These are phyloP conservation scores for Parnassius apollo DNA, from an alignment of 2,888 invertebrate species.

Conservation along the genomic window DNA sequence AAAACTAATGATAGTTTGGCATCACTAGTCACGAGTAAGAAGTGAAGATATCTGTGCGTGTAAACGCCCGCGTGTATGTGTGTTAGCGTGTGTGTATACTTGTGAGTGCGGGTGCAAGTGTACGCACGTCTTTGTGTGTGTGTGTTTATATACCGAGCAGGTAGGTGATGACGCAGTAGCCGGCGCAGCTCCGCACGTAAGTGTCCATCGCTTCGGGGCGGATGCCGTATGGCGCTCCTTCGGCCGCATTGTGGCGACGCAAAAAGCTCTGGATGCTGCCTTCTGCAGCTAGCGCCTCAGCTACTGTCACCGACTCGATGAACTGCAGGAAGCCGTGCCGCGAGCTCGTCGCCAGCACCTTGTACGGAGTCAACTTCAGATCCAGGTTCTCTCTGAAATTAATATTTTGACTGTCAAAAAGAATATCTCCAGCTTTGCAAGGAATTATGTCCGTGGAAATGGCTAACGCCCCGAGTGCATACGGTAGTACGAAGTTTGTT, in stretches of 20 bases:
- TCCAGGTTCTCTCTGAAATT: conserved; percentile 91
- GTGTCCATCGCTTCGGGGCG: conserved; percentile 98
- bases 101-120: neutral
- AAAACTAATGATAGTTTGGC: too few species aligned
- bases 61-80: too few species aligned
- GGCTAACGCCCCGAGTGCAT: too few species aligned
- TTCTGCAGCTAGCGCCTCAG: conserved; percentile 93
- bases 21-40: too few species aligned
- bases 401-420: neutral
- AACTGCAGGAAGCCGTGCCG: conserved; percentile 98
- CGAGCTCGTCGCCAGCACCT: conserved; percentile 92
- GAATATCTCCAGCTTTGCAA: too few species aligned
- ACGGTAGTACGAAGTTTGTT: too few species aligned
- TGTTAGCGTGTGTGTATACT: too few species aligned
- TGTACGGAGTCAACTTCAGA: conserved; percentile 96
- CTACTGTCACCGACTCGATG: conserved; percentile 95
- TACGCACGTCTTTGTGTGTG: neutral
- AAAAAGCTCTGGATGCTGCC: conserved; percentile 97
- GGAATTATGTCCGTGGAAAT: too few species aligned
- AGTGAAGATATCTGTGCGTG: too few species aligned
- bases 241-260: conserved; percentile 93
- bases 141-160: conserved; percentile 82
- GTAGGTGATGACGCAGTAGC: conserved; percentile 99
- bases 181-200: conserved; percentile 97
- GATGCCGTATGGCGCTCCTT: conserved; percentile 94